Conservation (phyloP, 2,113 vertebrate genomes). For the Ardeotis arabs region DNA sequence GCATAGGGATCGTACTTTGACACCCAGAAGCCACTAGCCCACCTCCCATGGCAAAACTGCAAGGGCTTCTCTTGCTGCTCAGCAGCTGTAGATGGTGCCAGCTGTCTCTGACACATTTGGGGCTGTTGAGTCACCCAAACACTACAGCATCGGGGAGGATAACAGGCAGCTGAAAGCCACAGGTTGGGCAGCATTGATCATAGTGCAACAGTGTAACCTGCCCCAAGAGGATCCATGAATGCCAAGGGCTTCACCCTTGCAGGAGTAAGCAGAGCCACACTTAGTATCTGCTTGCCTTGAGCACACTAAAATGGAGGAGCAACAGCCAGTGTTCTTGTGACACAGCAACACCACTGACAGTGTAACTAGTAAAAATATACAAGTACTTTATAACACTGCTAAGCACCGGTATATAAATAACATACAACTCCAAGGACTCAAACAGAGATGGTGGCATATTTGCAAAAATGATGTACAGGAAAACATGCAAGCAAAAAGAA, state of each 20-base stretch:
- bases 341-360: accelerated
- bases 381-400: not conserved
- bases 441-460: accelerated
- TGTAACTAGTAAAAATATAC: not conserved
- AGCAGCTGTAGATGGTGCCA: not conserved
- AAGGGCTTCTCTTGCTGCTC: not conserved
- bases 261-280: not conserved
- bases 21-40: not conserved
- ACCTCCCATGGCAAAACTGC: not conserved
- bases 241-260: no score
- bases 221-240: accelerated
- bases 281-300: not conserved
- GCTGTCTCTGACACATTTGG: not conserved
- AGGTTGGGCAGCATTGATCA: not conserved
- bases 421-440: not conserved
- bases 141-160: not conserved
- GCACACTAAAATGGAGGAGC: not conserved
- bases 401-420: not conserved
- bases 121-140: not conserved
- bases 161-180: not conserved
- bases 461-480: not conserved
- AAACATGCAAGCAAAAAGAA: not conserved
- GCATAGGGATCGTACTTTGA: not conserved
- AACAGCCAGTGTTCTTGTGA: not conserved
- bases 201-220: not conserved